phyloP scores from a whole-genome alignment of 2,888 invertebrate species.

The Alcis repandata region DNA sequence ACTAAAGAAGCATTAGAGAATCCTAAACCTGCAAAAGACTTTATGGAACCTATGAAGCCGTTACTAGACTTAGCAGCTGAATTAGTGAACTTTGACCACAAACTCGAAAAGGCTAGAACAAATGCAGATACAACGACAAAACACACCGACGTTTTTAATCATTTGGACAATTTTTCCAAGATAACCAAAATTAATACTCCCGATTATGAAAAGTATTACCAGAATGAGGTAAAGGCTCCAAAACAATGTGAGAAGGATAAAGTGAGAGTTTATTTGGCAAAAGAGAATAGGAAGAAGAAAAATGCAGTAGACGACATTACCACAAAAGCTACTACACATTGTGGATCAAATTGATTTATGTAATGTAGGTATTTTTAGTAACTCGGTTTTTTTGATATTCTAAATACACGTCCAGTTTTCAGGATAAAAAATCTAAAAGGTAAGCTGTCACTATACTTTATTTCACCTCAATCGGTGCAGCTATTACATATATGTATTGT shows the following conservation, averaged over 20 bases:
- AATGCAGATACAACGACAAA: not conserved
- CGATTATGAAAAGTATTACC: constrained; percentile 70
- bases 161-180: constrained; percentile 7
- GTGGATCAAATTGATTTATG: constrained; percentile 50
- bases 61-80: constrained; percentile 30
- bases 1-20: constrained; percentile 25
- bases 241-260: constrained; percentile 69
- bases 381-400: no score
- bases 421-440: no score
- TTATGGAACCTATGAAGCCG: constrained; percentile 31
- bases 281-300: constrained; percentile 64
- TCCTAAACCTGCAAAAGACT: constrained; percentile 10
- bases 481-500: no score
- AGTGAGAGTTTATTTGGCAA: constrained; percentile 69
- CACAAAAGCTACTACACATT: constrained; percentile 56
- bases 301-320: constrained; percentile 43
- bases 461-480: no score
- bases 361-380: not conserved
- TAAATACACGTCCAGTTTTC: no score
- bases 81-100: constrained; percentile 24
- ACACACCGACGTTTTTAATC: not conserved
- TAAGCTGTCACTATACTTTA: no score
- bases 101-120: not conserved
- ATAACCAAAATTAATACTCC: constrained; percentile 37
- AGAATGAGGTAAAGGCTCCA: constrained; percentile 64